phyloP scores from a whole-genome alignment of 2,113 vertebrate species.

The Gallinago paraguaiae region DNA sequence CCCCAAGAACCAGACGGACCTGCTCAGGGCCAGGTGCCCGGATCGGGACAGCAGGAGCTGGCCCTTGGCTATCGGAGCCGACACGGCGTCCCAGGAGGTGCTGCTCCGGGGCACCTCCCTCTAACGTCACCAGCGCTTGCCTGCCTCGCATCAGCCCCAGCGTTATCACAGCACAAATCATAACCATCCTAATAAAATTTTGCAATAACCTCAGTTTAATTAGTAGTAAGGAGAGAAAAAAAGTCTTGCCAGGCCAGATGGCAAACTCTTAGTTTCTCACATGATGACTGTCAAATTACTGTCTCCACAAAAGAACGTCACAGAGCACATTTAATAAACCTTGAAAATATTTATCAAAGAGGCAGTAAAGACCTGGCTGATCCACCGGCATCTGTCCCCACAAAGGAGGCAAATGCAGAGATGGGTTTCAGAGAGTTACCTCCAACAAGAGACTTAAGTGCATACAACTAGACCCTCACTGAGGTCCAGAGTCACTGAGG shows the following conservation, averaged over 20 bases:
- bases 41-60: neutral
- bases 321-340: neutral
- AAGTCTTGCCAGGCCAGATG: neutral
- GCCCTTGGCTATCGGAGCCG: neutral
- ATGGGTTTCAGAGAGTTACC: neutral
- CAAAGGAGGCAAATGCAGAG: neutral
- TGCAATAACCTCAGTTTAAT: conserved; percentile 51
- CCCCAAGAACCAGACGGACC: conserved; percentile 16
- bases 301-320: neutral
- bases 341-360: neutral
- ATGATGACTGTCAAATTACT: neutral
- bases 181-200: conserved; percentile 27
- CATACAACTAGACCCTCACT: neutral
- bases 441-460: neutral
- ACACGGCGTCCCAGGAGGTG: neutral
- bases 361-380: neutral
- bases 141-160: neutral
- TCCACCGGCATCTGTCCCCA: neutral
- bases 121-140: neutral
- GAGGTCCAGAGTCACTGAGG: neutral
- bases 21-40: neutral
- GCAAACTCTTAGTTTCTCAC: neutral
- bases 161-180: conserved; percentile 1
- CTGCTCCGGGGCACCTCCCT: neutral
- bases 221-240: conserved; percentile 11